Percentiles rank a stretch among this genome's conserved stretches.
These are phyloP conservation scores for Eristalis intricaria DNA, from an alignment of 2,888 invertebrate genomes.

Conservation along the genomic window DNA sequence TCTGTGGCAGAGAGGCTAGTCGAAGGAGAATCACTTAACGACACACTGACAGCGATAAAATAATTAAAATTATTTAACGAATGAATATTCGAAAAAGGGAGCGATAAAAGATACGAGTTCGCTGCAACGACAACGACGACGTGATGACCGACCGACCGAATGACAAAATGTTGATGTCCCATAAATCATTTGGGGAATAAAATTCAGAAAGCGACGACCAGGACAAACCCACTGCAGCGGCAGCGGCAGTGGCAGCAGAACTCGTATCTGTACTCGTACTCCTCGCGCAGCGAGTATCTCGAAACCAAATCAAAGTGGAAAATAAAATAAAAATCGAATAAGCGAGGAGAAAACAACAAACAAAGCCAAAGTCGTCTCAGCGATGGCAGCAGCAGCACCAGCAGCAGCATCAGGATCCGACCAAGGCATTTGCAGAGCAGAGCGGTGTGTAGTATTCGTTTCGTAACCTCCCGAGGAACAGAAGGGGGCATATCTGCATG, in stretches of 20 bases:
- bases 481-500: slow-evolving; percentile 29
- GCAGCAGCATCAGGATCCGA: background rate
- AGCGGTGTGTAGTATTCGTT: background rate
- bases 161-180: slow-evolving; percentile 59
- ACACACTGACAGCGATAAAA: slow-evolving; percentile 47
- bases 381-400: background rate
- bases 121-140: background rate
- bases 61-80: slow-evolving; percentile 49
- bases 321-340: slow-evolving; percentile 3
- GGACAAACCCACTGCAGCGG: background rate
- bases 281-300: slow-evolving; percentile 16
- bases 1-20: slow-evolving; percentile 7
- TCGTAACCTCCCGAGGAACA: slow-evolving; percentile 14
- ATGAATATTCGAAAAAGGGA: slow-evolving; percentile 4
- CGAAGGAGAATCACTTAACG: slow-evolving; percentile 20
- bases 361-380: background rate
- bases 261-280: too few relatives aligned
- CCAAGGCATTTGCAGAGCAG: slow-evolving; percentile 5
- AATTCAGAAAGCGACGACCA: background rate
- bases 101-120: background rate
- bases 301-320: slow-evolving; percentile 42
- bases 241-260: too few relatives aligned
- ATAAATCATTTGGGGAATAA: slow-evolving; percentile 43
- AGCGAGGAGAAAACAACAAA: background rate
- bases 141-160: slow-evolving; percentile 38